phyloP scores from a whole-genome alignment of 2,888 invertebrate genomes.

The Nasonia oneida region DNA sequence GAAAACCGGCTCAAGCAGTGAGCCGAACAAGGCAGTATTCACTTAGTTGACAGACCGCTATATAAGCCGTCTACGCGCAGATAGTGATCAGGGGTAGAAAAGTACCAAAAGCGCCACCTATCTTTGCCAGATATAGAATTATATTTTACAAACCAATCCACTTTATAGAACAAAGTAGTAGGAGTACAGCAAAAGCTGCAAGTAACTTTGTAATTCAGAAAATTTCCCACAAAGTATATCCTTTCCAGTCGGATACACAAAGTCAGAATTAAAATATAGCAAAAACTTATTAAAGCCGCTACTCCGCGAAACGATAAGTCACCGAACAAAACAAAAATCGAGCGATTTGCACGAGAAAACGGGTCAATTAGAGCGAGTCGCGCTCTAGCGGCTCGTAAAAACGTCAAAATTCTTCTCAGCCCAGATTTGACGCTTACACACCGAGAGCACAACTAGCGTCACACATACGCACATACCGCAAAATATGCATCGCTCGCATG shows the following conservation, averaged over 20 bases:
- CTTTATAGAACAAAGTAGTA: background rate
- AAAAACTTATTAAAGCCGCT: slow-evolving; percentile 6
- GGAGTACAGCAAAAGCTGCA: background rate
- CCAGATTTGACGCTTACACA: slow-evolving; percentile 22
- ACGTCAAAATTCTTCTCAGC: slow-evolving; percentile 38
- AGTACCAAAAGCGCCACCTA: no score
- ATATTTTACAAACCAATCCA: background rate
- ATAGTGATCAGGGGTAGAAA: no score
- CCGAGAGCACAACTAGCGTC: background rate
- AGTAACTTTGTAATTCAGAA: background rate
- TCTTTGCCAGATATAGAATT: no score
- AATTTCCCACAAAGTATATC: background rate
- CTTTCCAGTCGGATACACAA: background rate
- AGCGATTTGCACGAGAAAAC: slow-evolving; percentile 12
- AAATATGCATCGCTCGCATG: background rate
- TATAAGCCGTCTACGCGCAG: no score
- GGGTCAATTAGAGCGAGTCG: slow-evolving; percentile 21
- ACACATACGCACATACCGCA: background rate
- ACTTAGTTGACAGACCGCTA: no score
- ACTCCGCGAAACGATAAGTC: background rate
- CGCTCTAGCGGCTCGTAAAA: background rate
- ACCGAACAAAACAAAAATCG: slow-evolving; percentile 8
- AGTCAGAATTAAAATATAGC: background rate
- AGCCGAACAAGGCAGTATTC: no score
- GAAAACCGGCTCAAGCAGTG: no score